These are phyloP conservation scores for Apamea monoglypha DNA, from an alignment of 2,888 invertebrate species.

Conservation along the genomic window DNA sequence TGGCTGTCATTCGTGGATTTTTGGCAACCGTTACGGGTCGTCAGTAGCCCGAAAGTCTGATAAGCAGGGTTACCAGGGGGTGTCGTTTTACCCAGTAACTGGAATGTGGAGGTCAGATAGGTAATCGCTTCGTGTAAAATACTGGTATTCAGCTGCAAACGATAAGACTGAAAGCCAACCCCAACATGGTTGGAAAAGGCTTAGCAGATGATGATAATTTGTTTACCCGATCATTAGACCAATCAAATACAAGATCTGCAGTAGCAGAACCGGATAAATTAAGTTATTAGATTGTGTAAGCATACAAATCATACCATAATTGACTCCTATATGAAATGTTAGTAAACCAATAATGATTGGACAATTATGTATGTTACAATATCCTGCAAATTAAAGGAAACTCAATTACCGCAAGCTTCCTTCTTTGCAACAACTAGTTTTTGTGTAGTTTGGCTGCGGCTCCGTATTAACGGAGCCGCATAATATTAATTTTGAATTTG, in stretches of 20 bases:
- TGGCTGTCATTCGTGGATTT: no score
- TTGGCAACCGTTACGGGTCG: no score
- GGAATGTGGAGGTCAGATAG: no score
- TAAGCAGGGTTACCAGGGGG: no score
- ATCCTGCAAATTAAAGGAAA: slow-evolving; percentile 75
- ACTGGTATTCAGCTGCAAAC: no score
- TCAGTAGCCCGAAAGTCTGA: no score
- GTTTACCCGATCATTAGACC: not conserved
- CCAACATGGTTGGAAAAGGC: no score
- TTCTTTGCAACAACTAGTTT: slow-evolving; percentile 42
- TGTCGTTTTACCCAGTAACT: no score
- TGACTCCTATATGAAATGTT: slow-evolving; percentile 25
- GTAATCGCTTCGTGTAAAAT: no score
- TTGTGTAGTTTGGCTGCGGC: not conserved
- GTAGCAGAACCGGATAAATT: slow-evolving; percentile 29
- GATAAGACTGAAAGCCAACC: no score
- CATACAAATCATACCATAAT: slow-evolving; percentile 17
- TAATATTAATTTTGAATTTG: not conserved
- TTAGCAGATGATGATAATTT: not conserved
- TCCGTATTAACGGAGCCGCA: no score
- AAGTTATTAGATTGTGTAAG: slow-evolving; percentile 39
- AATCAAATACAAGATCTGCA: slow-evolving; percentile 9
- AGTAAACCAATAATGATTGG: slow-evolving; percentile 50
- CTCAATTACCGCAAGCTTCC: slow-evolving; percentile 68
- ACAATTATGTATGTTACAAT: slow-evolving; percentile 73